These are phyloP conservation scores for Drosophila austrosaltans DNA, from an alignment of 2,888 invertebrate species.

Conservation along the genomic window DNA sequence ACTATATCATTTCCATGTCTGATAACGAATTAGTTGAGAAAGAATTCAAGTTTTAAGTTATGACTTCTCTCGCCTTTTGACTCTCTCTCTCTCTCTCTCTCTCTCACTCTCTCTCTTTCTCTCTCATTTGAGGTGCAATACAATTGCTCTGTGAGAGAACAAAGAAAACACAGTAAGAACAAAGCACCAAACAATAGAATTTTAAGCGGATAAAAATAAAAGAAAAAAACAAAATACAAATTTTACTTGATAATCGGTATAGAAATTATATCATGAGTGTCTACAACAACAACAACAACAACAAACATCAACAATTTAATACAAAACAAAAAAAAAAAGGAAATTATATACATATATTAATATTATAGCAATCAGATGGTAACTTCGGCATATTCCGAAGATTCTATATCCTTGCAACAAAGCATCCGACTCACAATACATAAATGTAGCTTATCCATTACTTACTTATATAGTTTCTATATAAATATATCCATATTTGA, in stretches of 20 bases:
- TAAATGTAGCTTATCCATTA: no score
- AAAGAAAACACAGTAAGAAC: conserved; percentile 78
- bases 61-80: neutral
- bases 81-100: conserved; percentile 28
- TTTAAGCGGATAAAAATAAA: conserved; percentile 58
- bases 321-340: neutral
- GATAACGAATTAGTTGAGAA: conserved; percentile 9
- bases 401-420: conserved; percentile 3
- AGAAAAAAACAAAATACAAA: conserved; percentile 19
- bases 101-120: conserved; percentile 6
- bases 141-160: conserved; percentile 58
- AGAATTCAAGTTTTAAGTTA: neutral
- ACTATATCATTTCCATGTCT: conserved; percentile 15
- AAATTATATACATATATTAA: neutral
- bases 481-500: no score
- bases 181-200: conserved; percentile 81
- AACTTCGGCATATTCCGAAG: neutral
- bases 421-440: no score
- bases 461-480: no score
- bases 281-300: conserved; percentile 31
- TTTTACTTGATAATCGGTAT: conserved; percentile 53
- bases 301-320: conserved; percentile 15
- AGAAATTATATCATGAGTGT: conserved; percentile 35
- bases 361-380: neutral
- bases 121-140: conserved; percentile 58